Evolutionary conservation across 2,797 vertebrate genomes (phyloP), one percentile per base, ranked within the genome.

Genomic region (Sphenopsis melanotis): DNA sequence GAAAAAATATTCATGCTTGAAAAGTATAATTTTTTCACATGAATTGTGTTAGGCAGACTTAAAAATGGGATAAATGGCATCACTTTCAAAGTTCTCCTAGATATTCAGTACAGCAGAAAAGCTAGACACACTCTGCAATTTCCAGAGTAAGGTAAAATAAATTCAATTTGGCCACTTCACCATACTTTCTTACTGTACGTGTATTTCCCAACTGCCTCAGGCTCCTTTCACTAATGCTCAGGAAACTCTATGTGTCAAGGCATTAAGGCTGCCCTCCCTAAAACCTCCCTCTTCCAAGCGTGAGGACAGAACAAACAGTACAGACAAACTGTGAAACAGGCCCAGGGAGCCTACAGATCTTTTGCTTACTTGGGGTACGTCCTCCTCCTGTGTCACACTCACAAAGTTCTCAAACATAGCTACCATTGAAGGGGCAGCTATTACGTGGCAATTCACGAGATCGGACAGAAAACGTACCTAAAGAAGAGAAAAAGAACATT

Each of bases 371-470:
- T 99, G 99, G 57, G 99, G 99, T 27, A 99, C 98, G 5, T 99
- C 99, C 78, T 99, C 99, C 95, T 99, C 99, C 92, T 99, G 99
- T 76, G 98, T 99, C 93, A 99, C 99, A 74, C 98, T 98, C 95
- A 99, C 98, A 96, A 99, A 99, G 97, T 99, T 99, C 97, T 99
- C 99, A 97, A 99, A 99, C 99, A 99, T 99, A 93, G 99, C 99
- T 92, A 99, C 98, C 99, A 99, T 99, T 2, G 99, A 99, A 5
- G 99, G 99, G 63, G 99, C 99, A 57, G 99, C 99, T 71, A 99
- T 99, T 92, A 99, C 99, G 7, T 99, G 99, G 94, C 99, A 99
- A 96, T 99, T 99, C 77, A 99, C 99, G 88, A 99, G 97, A 94
- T 99, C 99, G 7, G 98, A 99, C 9, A 99, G 97, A 95, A 99